These are phyloP conservation scores for Ochropacha duplaris DNA, from an alignment of 2,888 invertebrate species.

Conservation along the genomic window DNA sequence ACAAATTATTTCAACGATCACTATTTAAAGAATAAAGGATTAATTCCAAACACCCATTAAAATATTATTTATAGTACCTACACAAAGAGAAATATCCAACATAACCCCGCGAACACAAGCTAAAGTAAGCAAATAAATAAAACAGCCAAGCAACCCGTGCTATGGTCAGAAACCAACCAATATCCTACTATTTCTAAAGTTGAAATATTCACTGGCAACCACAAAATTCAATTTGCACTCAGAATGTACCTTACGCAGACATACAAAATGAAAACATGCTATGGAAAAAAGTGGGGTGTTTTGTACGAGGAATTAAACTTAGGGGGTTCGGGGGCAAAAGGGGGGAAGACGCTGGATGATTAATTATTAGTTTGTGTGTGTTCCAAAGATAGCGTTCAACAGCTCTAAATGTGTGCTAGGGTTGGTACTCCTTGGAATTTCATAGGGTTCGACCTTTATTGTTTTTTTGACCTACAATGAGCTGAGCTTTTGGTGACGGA, in stretches of 20 bases:
- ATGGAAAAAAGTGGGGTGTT: slow-evolving; percentile 68
- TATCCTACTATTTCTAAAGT: slow-evolving; percentile 49
- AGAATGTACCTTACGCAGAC: slow-evolving; percentile 59
- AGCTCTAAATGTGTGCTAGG: slow-evolving; percentile 5
- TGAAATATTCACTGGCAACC: slow-evolving; percentile 78
- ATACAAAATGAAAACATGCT: slow-evolving; percentile 77
- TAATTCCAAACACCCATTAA: not conserved
- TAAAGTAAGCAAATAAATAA: slow-evolving; percentile 17
- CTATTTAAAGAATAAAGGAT: not conserved
- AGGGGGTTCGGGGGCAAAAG: slow-evolving; percentile 48
- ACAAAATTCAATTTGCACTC: slow-evolving; percentile 80
- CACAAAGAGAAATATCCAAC: not conserved
- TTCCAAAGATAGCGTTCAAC: slow-evolving; percentile 63
- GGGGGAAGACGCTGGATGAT: slow-evolving; percentile 76
- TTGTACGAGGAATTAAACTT: slow-evolving; percentile 77
- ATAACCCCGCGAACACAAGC: not conserved
- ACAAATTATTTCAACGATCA: no score
- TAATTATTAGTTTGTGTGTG: slow-evolving; percentile 83
- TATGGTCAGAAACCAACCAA: slow-evolving; percentile 55
- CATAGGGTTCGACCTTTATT: no score
- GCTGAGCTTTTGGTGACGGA: no score
- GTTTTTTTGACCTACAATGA: no score
- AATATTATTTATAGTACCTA: not conserved
- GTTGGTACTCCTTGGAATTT: not conserved
- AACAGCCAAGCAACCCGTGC: slow-evolving; percentile 11